Percentiles rank a stretch among this genome's conserved stretches.
Conservation (phyloP, 2,888 invertebrate genomes). For the Melipona beecheii region DNA sequence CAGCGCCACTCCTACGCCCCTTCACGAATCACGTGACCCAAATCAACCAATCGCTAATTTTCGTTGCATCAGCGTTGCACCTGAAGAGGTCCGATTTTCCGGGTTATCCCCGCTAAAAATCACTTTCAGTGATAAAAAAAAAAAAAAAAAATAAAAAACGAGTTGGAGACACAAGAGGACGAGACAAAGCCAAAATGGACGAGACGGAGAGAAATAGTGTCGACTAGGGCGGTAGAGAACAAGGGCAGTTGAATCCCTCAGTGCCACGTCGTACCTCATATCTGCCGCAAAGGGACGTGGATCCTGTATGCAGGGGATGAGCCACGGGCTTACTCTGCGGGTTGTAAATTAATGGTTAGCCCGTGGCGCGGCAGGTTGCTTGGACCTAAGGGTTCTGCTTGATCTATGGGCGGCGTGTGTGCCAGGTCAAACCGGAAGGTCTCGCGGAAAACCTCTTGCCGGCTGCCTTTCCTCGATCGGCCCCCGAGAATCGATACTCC, state of each 20-base stretch:
- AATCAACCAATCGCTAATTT: no score
- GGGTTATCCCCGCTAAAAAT: no score
- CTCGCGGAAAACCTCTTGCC: constrained; percentile 64
- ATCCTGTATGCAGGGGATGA: constrained; percentile 73
- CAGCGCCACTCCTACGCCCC: no score
- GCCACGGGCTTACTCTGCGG: constrained; percentile 81
- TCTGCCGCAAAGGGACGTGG: constrained; percentile 79
- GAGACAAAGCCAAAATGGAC: constrained; percentile 32
- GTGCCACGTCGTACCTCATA: constrained; percentile 80
- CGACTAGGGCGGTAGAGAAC: constrained; percentile 60
- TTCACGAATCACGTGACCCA: no score
- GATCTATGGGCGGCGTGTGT: constrained; percentile 81
- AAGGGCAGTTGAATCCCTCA: constrained; percentile 75
- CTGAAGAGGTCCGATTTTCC: no score
- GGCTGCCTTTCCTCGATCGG: constrained; percentile 42
- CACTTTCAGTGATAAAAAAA: background rate
- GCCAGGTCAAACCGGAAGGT: constrained; percentile 77
- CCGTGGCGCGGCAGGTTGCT: constrained; percentile 76
- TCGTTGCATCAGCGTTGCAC: no score
- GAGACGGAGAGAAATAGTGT: constrained; percentile 43
- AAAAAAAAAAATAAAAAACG: background rate
- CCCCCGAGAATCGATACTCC: constrained; percentile 47
- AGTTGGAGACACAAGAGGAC: constrained; percentile 39
- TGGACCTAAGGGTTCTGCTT: constrained; percentile 80
- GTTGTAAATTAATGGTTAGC: constrained; percentile 83